Conservation (phyloP, 2,888 invertebrate species). For the Embidobia sp. region DNA sequence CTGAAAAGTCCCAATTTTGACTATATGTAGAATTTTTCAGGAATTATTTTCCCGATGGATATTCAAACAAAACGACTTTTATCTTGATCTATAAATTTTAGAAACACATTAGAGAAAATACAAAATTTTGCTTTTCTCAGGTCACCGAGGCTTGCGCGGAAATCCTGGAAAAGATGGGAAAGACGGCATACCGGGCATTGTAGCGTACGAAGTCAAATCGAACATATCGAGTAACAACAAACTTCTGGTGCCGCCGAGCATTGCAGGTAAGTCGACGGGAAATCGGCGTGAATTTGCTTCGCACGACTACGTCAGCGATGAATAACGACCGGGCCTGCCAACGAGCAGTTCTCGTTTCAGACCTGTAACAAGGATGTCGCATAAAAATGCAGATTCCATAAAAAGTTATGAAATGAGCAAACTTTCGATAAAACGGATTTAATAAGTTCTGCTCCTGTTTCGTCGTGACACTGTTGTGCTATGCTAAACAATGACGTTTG, state of each 20-base stretch:
- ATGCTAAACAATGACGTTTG: constrained; percentile 4
- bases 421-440: constrained; percentile 42
- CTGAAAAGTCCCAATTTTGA: too few species aligned
- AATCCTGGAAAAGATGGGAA: constrained; percentile 84
- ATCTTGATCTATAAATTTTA: too few species aligned
- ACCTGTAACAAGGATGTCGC: constrained; percentile 30
- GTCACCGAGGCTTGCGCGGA: constrained; percentile 87
- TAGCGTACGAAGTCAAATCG: constrained; percentile 85
- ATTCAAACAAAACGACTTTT: too few species aligned
- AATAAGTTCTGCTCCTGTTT: constrained; percentile 16
- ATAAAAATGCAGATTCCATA: constrained; percentile 39
- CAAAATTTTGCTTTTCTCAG: too few species aligned
- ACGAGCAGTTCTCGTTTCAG: neutral
- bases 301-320: neutral
- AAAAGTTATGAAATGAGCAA: constrained; percentile 45
- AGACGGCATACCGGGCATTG: constrained; percentile 91
- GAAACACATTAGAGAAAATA: too few species aligned
- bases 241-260: constrained; percentile 92
- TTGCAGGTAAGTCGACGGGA: constrained; percentile 87
- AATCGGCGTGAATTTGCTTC: too few species aligned
- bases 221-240: constrained; percentile 83
- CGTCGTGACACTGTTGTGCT: neutral
- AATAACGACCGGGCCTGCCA: constrained; percentile 26
- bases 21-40: too few species aligned
- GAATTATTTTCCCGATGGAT: too few species aligned